Evolutionary conservation across 2,888 invertebrate genomes (phyloP), one percentile per base, ranked within the genome.

Genomic region (Drosophila imparisetae): DNA sequence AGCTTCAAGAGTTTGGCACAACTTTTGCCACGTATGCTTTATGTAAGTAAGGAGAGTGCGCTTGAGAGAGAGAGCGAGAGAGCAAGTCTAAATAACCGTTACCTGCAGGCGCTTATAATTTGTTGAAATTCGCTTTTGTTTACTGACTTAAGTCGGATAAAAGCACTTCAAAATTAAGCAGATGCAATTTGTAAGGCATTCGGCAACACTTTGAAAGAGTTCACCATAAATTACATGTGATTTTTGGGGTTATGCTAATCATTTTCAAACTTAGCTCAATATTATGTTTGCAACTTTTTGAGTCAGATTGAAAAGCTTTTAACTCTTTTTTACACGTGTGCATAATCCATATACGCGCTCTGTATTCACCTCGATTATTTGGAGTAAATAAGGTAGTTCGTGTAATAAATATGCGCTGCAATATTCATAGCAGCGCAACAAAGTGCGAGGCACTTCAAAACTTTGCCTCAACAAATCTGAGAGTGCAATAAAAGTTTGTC

Each of bases 1-100:
- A 77, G 81, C 70, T 71, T 59, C 64, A 73, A 72, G 78, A 88
- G 73, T 78, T 89, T 72, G 58, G 85, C 89, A 81, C 85, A 85
- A 89, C 87, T 85, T 85, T 89, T 89, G 73, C 89, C 89, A 86
- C 87, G 86, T 81, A 86, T 89, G 89, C 89, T 68, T 76, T 86
- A 72, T 79, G 69, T 79, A 73, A 79, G 79, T 81, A 75, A 86
- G 75, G 21, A 15, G 45, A 21, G 45, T 45, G 45, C 79, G 72
- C 61, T 50, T 40, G 57, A 18, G n/a, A 40, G 10, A 48, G 60
- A 57, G 62, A 15, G 45, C 61, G 66, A 42, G 40, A 60, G 53
- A 24, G 10, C 11, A 8, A 45, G 66, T 71, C 66, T 62, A 70
- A 76, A 82, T 77, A 38, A 11, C 27, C 18, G 24, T 27, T 45